phyloP scores from a whole-genome alignment of 2,888 invertebrate genomes.

The Agrilus cyanescens region DNA sequence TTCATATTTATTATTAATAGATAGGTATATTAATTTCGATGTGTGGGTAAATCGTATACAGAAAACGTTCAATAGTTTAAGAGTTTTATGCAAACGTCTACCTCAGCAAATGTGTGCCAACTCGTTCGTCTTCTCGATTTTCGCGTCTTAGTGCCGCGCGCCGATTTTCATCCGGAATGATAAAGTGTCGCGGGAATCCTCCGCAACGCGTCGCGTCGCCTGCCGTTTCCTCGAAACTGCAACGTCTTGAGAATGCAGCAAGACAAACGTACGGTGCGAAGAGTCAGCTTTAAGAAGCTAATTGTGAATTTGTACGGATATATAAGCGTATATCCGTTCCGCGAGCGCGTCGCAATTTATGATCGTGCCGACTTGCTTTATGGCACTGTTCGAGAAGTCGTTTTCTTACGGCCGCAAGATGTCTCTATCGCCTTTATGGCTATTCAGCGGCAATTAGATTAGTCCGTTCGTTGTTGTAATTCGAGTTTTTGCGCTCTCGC shows the following conservation, averaged over 20 bases:
- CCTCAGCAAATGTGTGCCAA: no score
- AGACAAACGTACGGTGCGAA: slow-evolving; percentile 12
- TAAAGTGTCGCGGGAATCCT: not conserved
- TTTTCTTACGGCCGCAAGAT: slow-evolving; percentile 34
- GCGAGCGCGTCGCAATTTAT: slow-evolving; percentile 32
- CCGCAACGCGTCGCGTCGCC: not conserved
- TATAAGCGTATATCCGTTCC: slow-evolving; percentile 23
- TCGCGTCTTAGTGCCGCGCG: not conserved
- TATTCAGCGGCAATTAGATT: slow-evolving; percentile 37
- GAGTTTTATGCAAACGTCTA: no score
- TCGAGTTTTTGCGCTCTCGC: slow-evolving; percentile 30
- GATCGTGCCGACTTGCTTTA: slow-evolving; percentile 35
- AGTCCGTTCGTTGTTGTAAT: slow-evolving; percentile 29
- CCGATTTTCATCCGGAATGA: no score
- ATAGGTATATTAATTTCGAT: no score
- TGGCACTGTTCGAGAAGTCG: slow-evolving; percentile 35
- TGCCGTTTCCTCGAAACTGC: not conserved
- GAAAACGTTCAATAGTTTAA: no score
- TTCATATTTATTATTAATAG: no score
- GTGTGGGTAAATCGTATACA: no score
- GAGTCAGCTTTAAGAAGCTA: slow-evolving; percentile 21
- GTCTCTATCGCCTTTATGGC: slow-evolving; percentile 38
- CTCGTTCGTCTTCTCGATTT: not conserved
- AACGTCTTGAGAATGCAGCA: not conserved
- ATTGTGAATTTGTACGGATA: slow-evolving; percentile 36